phyloP scores from a whole-genome alignment of 2,888 invertebrate genomes.

The Parnassius orleans region DNA sequence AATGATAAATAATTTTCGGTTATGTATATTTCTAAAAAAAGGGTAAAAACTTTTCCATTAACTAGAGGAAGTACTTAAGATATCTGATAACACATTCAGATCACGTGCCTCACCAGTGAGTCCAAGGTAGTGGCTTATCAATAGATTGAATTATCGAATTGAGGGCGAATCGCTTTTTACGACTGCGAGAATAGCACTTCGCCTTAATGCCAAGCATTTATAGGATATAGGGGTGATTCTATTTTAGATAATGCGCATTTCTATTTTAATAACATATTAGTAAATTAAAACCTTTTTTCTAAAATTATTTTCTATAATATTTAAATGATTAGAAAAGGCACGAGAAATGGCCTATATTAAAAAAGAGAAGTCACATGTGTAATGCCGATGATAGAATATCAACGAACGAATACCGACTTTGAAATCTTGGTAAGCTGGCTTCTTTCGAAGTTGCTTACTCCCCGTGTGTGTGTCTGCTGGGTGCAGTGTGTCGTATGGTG shows the following conservation, averaged over 20 bases:
- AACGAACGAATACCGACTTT: too few relatives aligned
- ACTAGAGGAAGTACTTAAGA: conserved; percentile 4
- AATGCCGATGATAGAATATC: too few relatives aligned
- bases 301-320: too few relatives aligned
- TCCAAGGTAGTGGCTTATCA: conserved; percentile 19
- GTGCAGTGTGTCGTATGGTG: too few relatives aligned
- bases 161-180: conserved; percentile 22
- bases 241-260: conserved; percentile 2
- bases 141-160: conserved; percentile 24
- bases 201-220: conserved; percentile 15
- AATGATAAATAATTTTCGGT: too few relatives aligned
- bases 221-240: not conserved
- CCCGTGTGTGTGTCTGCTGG: too few relatives aligned
- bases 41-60: conserved; percentile 11
- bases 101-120: conserved; percentile 14
- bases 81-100: conserved; percentile 16
- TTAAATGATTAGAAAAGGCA: too few relatives aligned
- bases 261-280: not conserved
- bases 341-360: too few relatives aligned
- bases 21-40: too few relatives aligned
- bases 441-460: too few relatives aligned
- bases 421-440: too few relatives aligned
- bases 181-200: conserved; percentile 7
- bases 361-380: too few relatives aligned
- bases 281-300: not conserved